Percentiles rank a stretch among this genome's conserved stretches.
Evolutionary conservation across 2,113 vertebrate species (phyloP).

Genomic region (Muntiacus reevesi): DNA sequence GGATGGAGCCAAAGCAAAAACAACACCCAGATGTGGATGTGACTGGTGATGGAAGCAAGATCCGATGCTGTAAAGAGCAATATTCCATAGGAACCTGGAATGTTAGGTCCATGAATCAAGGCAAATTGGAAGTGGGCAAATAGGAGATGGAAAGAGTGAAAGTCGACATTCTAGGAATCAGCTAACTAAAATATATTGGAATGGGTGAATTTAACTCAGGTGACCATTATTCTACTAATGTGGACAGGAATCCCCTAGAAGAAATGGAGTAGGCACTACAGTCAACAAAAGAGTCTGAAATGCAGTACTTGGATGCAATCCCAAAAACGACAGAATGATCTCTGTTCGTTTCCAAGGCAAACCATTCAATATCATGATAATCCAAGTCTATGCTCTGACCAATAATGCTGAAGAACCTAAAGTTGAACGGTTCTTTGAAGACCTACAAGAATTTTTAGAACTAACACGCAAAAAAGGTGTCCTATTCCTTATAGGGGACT

Average conservation of each 20-base stretch:
- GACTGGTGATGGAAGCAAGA: background rate
- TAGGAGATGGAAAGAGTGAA: background rate
- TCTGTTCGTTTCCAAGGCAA: background rate
- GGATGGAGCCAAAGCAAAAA: background rate
- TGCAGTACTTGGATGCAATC: background rate
- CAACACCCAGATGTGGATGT: background rate
- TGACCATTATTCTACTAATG: background rate
- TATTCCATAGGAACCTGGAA: background rate
- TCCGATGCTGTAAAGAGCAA: background rate
- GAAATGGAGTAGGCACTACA: background rate
- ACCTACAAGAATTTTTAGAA: background rate
- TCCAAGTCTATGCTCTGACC: background rate
- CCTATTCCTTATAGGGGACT: background rate
- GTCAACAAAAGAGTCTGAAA: background rate
- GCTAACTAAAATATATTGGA: background rate
- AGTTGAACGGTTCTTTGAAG: background rate
- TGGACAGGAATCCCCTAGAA: background rate
- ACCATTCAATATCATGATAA: background rate
- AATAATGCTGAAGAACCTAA: accelerated
- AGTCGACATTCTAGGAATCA: background rate
- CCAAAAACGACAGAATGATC: background rate
- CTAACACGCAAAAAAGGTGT: accelerated
- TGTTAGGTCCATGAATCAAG: background rate
- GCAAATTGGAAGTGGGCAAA: background rate
- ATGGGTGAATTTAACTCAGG: background rate